A percentile compares a stretch with the other conserved stretches of the same genome.
phyloP scores from a whole-genome alignment of 1,140 invertebrate genomes.

The Homarus americanus region DNA sequence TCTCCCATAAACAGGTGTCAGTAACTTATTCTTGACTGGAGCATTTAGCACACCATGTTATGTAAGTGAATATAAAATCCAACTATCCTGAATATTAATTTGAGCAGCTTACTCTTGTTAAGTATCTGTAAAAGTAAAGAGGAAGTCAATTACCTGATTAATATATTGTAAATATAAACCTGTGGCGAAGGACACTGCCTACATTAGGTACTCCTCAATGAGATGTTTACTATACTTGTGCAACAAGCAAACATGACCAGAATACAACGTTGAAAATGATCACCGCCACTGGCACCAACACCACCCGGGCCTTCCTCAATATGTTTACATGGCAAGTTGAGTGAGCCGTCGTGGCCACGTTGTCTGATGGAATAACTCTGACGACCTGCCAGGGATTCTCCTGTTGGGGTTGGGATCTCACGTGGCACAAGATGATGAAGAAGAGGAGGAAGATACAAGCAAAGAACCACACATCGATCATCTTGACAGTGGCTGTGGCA shows the following conservation, averaged over 20 bases:
- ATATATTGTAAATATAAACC: neutral
- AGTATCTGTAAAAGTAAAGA: too few species aligned
- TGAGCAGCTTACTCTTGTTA: too few species aligned
- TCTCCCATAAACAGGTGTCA: too few species aligned
- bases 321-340: neutral
- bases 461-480: conserved; percentile 12
- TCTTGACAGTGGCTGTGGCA: neutral
- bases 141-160: neutral
- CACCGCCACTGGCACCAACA: neutral
- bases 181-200: too few species aligned
- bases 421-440: neutral
- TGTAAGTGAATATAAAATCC: too few species aligned
- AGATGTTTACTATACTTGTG: too few species aligned
- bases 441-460: neutral
- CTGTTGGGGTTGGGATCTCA: neutral
- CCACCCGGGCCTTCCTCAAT: neutral
- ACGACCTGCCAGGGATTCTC: neutral
- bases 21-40: too few species aligned
- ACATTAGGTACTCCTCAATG: too few species aligned
- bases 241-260: neutral
- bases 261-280: neutral
- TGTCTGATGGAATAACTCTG: neutral
- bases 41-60: too few species aligned
- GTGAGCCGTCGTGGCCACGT: neutral
- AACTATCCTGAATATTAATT: too few species aligned